phyloP scores from a whole-genome alignment of 2,888 invertebrate species.

The Amphipyra tragopoginis region DNA sequence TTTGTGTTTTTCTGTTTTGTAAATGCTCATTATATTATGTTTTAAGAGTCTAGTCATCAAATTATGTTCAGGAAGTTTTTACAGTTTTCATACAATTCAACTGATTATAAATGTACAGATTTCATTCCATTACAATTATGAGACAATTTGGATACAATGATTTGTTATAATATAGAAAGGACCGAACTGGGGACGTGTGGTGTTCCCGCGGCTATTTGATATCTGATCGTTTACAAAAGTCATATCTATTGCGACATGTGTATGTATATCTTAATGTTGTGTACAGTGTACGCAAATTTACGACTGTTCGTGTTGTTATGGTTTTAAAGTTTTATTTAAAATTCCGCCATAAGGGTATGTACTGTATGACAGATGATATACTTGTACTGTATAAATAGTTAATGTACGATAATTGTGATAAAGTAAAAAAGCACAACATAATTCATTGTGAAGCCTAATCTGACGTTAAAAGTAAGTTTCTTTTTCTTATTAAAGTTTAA shows the following conservation, averaged over 20 bases:
- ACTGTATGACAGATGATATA: conserved; percentile 82
- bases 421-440: conserved; percentile 87
- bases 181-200: conserved; percentile 28
- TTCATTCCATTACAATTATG: conserved; percentile 67
- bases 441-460: conserved; percentile 86
- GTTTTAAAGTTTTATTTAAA: conserved; percentile 74
- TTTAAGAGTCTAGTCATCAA: conserved; percentile 89
- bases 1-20: conserved; percentile 80
- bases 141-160: conserved; percentile 57
- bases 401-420: conserved; percentile 86
- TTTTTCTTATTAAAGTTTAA: conserved; percentile 75
- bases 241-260: conserved; percentile 54
- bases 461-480: conserved; percentile 80
- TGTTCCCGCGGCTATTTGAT: conserved; percentile 30
- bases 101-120: conserved; percentile 65
- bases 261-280: conserved; percentile 54
- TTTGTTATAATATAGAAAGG: conserved; percentile 45
- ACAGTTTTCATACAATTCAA: conserved; percentile 65
- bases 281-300: conserved; percentile 62
- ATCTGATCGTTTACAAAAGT: conserved; percentile 52
- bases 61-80: conserved; percentile 82
- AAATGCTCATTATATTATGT: conserved; percentile 89
- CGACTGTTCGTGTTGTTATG: conserved; percentile 69
- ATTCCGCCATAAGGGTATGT: conserved; percentile 72
- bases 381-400: conserved; percentile 78